These are phyloP conservation scores for Ciconia maguari DNA, from an alignment of 2,113 vertebrate species.

Conservation along the genomic window DNA sequence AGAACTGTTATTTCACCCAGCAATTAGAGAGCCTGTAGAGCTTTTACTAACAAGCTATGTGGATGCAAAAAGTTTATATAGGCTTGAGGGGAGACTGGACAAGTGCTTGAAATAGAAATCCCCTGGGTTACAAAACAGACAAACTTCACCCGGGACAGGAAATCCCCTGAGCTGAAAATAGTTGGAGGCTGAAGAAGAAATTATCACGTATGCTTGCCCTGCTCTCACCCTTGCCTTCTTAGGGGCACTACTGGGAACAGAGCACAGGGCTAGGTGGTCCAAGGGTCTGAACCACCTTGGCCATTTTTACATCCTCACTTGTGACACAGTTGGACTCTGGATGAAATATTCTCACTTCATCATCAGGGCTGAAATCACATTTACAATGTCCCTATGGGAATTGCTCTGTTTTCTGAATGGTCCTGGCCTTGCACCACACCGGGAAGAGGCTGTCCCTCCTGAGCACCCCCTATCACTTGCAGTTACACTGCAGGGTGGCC, in stretches of 20 bases:
- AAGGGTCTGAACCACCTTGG: background rate
- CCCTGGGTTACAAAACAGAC: background rate
- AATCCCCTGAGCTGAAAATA: constrained; percentile 9
- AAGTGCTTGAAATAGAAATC: background rate
- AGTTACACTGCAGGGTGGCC: background rate
- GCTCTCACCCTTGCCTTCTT: background rate
- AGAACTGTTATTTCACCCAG: background rate
- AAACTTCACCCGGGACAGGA: background rate
- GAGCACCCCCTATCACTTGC: background rate
- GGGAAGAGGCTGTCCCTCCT: background rate
- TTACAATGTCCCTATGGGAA: background rate
- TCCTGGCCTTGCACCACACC: background rate
- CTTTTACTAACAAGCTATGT: background rate
- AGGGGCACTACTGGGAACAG: background rate
- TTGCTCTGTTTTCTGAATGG: background rate
- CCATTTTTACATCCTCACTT: background rate
- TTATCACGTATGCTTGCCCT: background rate
- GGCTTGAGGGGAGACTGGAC: background rate
- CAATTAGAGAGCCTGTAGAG: background rate
- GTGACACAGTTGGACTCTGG: background rate
- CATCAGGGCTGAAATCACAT: background rate
- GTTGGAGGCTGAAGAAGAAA: background rate
- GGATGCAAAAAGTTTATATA: background rate
- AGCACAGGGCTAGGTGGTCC: background rate
- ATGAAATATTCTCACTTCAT: background rate